Evolutionary conservation across 2,888 invertebrate genomes (phyloP).

Genomic region (Macrosiphum euphorbiae): DNA sequence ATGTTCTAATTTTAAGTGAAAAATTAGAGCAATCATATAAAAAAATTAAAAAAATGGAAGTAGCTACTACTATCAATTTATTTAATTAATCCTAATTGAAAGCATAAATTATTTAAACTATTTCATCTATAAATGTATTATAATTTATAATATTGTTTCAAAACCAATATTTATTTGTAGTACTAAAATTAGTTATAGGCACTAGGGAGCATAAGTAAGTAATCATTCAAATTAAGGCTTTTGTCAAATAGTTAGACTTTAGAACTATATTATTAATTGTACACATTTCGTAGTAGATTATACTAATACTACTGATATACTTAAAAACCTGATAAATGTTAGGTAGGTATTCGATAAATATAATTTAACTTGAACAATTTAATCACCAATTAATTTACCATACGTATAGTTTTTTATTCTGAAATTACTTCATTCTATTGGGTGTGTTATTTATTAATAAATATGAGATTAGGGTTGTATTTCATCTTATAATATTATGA

Average conservation of each 20-base stretch:
- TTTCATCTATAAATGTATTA: background rate
- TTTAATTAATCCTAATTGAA: background rate
- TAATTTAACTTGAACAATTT: too few relatives aligned
- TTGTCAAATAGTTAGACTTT: background rate
- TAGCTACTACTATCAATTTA: background rate
- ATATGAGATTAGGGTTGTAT: background rate
- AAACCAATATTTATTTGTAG: background rate
- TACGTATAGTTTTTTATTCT: too few relatives aligned
- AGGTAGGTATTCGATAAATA: too few relatives aligned
- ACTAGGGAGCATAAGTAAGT: too few relatives aligned
- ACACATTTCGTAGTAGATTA: background rate
- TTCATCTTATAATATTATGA: too few relatives aligned
- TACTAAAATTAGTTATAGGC: background rate
- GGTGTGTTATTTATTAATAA: background rate
- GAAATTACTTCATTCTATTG: background rate
- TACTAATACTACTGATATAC: too few relatives aligned
- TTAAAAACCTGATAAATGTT: too few relatives aligned
- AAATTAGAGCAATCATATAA: background rate
- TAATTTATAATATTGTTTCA: background rate
- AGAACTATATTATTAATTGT: background rate
- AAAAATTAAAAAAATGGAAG: background rate
- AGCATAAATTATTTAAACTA: background rate
- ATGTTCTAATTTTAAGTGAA: background rate
- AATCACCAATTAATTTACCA: too few relatives aligned
- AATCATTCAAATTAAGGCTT: background rate